These are phyloP conservation scores for Danio albolineatus DNA, from an alignment of 2,797 vertebrate species.

Conservation along the genomic window DNA sequence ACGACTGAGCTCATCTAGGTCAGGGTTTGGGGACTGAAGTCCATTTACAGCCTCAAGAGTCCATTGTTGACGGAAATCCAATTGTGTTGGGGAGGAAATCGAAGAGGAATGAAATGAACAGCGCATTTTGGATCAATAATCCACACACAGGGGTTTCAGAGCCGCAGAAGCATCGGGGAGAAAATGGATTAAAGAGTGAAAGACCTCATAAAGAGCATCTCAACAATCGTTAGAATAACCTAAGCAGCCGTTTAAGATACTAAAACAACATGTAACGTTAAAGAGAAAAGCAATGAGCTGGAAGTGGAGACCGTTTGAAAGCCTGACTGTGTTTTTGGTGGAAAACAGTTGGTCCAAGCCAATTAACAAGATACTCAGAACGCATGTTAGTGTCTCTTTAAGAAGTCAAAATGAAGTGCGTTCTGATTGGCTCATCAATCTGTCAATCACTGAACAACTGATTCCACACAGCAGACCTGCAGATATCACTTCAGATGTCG, in stretches of 20 bases:
- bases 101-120: background rate
- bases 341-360: background rate
- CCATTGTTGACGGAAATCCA: background rate
- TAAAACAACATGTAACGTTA: background rate
- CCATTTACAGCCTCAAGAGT: background rate
- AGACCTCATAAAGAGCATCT: background rate
- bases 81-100: background rate
- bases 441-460: background rate
- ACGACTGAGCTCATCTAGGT: background rate
- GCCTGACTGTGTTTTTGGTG: too few relatives aligned
- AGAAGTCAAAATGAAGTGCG: background rate
- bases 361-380: background rate
- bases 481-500: background rate
- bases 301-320: too few relatives aligned
- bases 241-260: background rate
- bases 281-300: background rate
- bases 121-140: background rate
- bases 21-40: background rate
- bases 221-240: background rate
- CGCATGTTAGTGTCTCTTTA: background rate
- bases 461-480: background rate
- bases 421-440: constrained; percentile 3
- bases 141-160: background rate
- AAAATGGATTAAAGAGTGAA: background rate
- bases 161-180: background rate